Conservation (phyloP, 1,140 invertebrate genomes). For the Littorina saxatilis region DNA sequence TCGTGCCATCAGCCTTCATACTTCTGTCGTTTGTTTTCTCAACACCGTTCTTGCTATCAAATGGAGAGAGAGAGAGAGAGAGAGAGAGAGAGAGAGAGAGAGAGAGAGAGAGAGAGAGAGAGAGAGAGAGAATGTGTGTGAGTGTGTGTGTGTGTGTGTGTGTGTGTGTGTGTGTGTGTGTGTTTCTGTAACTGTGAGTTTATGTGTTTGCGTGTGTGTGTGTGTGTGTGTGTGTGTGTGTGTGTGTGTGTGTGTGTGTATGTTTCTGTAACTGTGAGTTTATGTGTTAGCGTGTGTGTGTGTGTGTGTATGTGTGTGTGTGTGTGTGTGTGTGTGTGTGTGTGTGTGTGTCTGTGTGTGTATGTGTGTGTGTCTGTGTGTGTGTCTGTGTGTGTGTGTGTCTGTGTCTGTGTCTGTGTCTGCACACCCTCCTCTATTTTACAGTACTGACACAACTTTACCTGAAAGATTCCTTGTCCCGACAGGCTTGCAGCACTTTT, state of each 20-base stretch:
- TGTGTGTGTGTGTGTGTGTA: conserved; percentile 1
- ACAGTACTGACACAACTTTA: too few species aligned
- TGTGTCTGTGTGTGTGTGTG: background rate
- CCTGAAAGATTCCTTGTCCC: too few species aligned
- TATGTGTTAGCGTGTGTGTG: background rate
- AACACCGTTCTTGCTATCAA: too few species aligned
- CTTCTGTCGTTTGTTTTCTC: too few species aligned
- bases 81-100: too few species aligned
- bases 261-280: too few species aligned
- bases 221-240: background rate
- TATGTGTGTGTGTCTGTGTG: background rate
- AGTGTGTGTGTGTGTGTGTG: background rate
- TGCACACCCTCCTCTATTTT: too few species aligned
- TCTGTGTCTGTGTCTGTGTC: too few species aligned
- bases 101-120: too few species aligned
- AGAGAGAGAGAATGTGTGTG: background rate
- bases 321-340: background rate
- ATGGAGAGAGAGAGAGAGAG: too few species aligned
- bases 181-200: background rate
- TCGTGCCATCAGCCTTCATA: too few species aligned
- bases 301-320: background rate
- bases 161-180: background rate
- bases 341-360: conserved; percentile 8
- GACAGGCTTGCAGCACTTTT: too few species aligned
- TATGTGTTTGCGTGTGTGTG: background rate